Percentiles rank a stretch among this genome's conserved stretches.
These are phyloP conservation scores for Tachycineta bicolor DNA, from an alignment of 2,113 vertebrate species.

Conservation along the genomic window DNA sequence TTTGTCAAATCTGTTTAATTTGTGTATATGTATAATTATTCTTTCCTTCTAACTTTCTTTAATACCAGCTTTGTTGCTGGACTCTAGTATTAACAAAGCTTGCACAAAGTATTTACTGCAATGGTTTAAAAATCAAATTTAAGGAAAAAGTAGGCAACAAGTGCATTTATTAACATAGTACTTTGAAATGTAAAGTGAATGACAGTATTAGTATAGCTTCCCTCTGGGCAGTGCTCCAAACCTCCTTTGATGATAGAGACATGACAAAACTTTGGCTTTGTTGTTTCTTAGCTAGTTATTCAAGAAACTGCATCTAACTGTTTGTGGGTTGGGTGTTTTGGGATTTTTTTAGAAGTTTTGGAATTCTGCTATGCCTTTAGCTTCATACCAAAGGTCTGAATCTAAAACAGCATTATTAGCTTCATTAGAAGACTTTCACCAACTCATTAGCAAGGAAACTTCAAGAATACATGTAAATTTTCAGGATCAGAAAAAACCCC, in stretches of 20 bases:
- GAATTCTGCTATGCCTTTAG: not conserved
- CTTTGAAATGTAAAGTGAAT: not conserved
- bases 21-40: not conserved
- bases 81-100: not conserved
- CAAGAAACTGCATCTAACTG: not conserved
- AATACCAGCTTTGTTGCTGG: not conserved
- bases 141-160: not conserved
- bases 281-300: not conserved
- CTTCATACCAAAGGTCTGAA: not conserved
- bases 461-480: not conserved
- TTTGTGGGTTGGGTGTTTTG: not conserved
- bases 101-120: not conserved
- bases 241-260: not conserved
- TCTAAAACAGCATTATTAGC: not conserved
- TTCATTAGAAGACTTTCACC: not conserved
- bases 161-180: not conserved
- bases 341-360: rapidly evolving
- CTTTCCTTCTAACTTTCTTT: not conserved
- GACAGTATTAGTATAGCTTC: not conserved
- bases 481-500: not conserved
- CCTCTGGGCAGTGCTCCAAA: not conserved
- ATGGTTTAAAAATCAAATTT: not conserved
- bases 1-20: not conserved
- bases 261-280: not conserved
- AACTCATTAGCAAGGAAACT: not conserved